These are phyloP conservation scores for Zonitis immaculata DNA, from an alignment of 2,888 invertebrate genomes.

Conservation along the genomic window DNA sequence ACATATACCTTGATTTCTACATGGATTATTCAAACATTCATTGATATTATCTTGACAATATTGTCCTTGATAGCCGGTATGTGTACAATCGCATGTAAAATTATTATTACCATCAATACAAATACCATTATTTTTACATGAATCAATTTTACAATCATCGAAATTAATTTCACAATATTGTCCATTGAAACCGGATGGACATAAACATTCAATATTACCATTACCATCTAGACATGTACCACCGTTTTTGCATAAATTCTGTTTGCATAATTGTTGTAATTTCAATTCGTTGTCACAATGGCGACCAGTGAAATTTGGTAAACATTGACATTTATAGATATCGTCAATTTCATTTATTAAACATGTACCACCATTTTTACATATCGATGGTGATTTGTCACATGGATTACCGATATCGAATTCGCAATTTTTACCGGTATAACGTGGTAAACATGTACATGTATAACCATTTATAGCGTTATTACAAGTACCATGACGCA, in stretches of 20 bases:
- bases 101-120: constrained; percentile 71
- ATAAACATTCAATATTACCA: constrained; percentile 41
- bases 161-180: constrained; percentile 66
- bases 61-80: constrained; percentile 69
- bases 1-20: constrained; percentile 69
- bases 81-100: constrained; percentile 72
- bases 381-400: constrained; percentile 55
- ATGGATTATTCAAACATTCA: constrained; percentile 70
- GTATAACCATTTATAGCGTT: constrained; percentile 73
- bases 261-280: constrained; percentile 64
- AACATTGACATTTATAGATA: constrained; percentile 68
- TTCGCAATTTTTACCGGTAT: constrained; percentile 84
- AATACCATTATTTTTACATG: constrained; percentile 61
- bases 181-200: constrained; percentile 60
- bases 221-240: constrained; percentile 63
- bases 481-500: constrained; percentile 77
- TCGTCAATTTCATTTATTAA: constrained; percentile 60
- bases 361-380: constrained; percentile 71
- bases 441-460: constrained; percentile 79
- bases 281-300: constrained; percentile 71
- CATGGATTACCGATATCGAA: constrained; percentile 75
- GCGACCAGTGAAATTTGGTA: constrained; percentile 60
- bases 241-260: constrained; percentile 72
- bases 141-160: constrained; percentile 69
- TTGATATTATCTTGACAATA: constrained; percentile 75